Evolutionary conservation across 2,113 vertebrate species (phyloP), one percentile per base, ranked within the genome.

Genomic region (Camelus bactrianus): DNA sequence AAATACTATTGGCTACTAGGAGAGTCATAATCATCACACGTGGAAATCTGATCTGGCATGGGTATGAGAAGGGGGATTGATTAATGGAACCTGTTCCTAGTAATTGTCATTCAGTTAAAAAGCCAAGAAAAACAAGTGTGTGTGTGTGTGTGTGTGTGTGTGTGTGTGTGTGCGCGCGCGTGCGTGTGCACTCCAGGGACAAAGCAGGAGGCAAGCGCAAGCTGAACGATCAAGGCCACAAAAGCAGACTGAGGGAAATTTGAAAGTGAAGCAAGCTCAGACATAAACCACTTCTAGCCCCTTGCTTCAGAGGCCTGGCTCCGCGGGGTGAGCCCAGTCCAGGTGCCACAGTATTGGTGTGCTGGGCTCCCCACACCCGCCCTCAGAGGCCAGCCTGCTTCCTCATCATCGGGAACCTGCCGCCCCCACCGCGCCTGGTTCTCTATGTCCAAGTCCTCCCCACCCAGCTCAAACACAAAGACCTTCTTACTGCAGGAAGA

Each of bases 31-130:
- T 85, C 62, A 64, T 81, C 77, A 65, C 0, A 80, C 79, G 79
- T 7, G 24, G 20, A 70, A 87, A 79, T 48, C 38, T 72, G 48
- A 72, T 85, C 58, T 77, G 72, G 60, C 32, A 14, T 8, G 48
- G 11, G 7, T 77, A 26, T 56, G 65, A 89, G 79, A 88, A 96
- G 89, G 26, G 56, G 22, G 82, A 81, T 1, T 83, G 86, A 85
- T 12, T 42, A 17, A 62, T 79, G 24, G 30, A 42, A 96, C 46
- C 10, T 54, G 7, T 64, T 90, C 22, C 50, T 75, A 64, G 30
- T 38, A 62, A 77, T 73, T 73, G 12, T n/a, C 70, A 65, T 35
- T 91, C 2, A 58, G 8, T 80, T 76, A 77, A 30, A 82, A 67
- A 73, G 52, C 42, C 50, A 83, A 88, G 32, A 83, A 64, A 81